A percentile compares a stretch with the other conserved stretches of the same genome.
Conservation (phyloP, 2,888 invertebrate genomes). For the Celastrina argiolus region DNA sequence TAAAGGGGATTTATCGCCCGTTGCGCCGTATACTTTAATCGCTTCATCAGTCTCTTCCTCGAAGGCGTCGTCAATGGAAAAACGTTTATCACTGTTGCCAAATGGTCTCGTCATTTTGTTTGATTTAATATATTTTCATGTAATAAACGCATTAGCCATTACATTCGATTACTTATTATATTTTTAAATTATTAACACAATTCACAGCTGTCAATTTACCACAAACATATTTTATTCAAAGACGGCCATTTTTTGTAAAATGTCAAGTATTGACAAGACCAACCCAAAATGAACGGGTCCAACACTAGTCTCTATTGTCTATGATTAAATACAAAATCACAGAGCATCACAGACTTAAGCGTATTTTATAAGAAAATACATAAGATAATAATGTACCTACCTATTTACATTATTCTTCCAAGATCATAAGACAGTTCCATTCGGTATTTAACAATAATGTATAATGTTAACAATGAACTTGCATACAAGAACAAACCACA, state of each 20-base stretch:
- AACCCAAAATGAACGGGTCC: too few relatives aligned
- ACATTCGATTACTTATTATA: conserved; percentile 43
- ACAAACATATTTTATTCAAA: conserved; percentile 47
- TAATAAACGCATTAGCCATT: conserved; percentile 65
- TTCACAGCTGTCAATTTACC: conserved; percentile 74
- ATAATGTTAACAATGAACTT: too few relatives aligned
- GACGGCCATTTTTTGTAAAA: conserved; percentile 64
- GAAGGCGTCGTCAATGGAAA: conserved; percentile 91
- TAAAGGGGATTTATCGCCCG: conserved; percentile 84
- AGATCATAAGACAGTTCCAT: too few relatives aligned
- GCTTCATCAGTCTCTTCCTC: conserved; percentile 89
- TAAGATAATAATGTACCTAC: too few relatives aligned
- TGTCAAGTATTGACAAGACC: conserved; percentile 11
- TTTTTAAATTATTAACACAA: conserved; percentile 53
- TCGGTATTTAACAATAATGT: too few relatives aligned
- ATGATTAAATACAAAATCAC: background rate
- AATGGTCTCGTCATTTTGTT: conserved; percentile 71
- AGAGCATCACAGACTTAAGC: too few relatives aligned
- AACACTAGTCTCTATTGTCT: background rate
- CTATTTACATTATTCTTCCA: too few relatives aligned
- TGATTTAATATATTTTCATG: conserved; percentile 46
- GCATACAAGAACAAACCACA: too few relatives aligned
- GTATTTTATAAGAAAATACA: too few relatives aligned
- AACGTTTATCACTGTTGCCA: conserved; percentile 79
- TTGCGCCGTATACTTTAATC: conserved; percentile 85